Base-by-base conservation (phyloP, 2,888 invertebrate genomes). In the Zelleria hepariella region DNA sequence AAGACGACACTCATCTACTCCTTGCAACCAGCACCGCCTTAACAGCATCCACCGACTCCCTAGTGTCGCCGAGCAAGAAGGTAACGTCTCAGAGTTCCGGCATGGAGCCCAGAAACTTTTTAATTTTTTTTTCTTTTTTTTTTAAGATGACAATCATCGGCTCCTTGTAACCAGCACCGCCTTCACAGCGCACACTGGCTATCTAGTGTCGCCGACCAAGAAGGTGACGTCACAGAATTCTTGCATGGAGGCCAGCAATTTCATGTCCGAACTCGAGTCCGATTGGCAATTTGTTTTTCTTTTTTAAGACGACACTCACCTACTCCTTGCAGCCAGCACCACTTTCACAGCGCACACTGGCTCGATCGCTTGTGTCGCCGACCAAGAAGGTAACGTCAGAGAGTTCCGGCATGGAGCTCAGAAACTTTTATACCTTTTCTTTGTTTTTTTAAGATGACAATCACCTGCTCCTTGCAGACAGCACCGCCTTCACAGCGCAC, bases 281-380 rank as follows among this genome's bases (percentile, higher is more conserved):
- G n/a, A n/a, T n/a, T n/a, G n/a, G n/a, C n/a, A n/a, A n/a, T 97
- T 97, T 49, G 96, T 96, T 96, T 77, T 92, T 92, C 87, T n/a
- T n/a, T n/a, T n/a, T n/a, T n/a, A n/a, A n/a, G n/a, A n/a, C n/a
- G n/a, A n/a, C n/a, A n/a, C n/a, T 95, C 94, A 87, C 94, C 94
- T 64, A 87, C 87, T 66, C 88, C 87, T 75, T 88, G 65, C 75
- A 85, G 95, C 95, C 20, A 96, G 90, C 6, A 96, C 94, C 15
- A 97, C 97, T 85, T 96, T 96, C 23, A 98, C 97, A 59, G 97
- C 97, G 70, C 97, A 97, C 27, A 98, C 97, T 2, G 97, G 97
- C 76, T 97, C 97, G n/a, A n/a, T n/a, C 97, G 61, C 96, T 90
- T 55, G 96, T 96, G 68, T 96, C 96, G 0, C 97, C 97, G 1